Conservation (phyloP, 1,140 invertebrate species). For the Scaptomyza graminum region DNA sequence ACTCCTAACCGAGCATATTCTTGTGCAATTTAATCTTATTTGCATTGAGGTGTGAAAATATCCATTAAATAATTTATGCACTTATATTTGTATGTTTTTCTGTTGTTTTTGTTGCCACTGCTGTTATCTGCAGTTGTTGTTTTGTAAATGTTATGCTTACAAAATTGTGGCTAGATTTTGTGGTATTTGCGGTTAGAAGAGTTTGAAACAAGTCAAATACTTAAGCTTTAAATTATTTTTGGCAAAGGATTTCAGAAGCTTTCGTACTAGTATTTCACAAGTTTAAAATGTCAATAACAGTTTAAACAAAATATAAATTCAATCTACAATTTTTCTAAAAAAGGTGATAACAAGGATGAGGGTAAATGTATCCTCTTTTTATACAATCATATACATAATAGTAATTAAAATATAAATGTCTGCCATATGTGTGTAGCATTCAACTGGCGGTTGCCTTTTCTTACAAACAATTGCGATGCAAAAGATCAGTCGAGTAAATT, state of each 20-base stretch:
- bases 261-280: too few relatives aligned
- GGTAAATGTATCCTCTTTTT: too few relatives aligned
- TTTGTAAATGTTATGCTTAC: constrained; percentile 6
- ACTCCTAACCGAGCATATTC: constrained; percentile 37
- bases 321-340: too few relatives aligned
- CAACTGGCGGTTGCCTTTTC: too few relatives aligned
- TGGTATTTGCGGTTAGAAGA: constrained; percentile 22
- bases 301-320: too few relatives aligned
- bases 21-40: constrained; percentile 59
- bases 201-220: constrained; percentile 8
- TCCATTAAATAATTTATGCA: constrained; percentile 66
- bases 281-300: too few relatives aligned
- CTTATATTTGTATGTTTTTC: constrained; percentile 8
- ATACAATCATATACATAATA: too few relatives aligned
- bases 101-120: constrained; percentile 44
- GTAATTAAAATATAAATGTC: too few relatives aligned
- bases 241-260: too few relatives aligned
- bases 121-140: constrained; percentile 39
- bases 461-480: constrained; percentile 5
- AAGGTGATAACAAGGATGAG: too few relatives aligned
- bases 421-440: too few relatives aligned
- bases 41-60: constrained; percentile 65
- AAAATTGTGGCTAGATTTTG: constrained; percentile 42
- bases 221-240: neutral
- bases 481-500: neutral